Evolutionary conservation across 2,113 vertebrate genomes (phyloP).

Genomic region (Ranitomeya variabilis): DNA sequence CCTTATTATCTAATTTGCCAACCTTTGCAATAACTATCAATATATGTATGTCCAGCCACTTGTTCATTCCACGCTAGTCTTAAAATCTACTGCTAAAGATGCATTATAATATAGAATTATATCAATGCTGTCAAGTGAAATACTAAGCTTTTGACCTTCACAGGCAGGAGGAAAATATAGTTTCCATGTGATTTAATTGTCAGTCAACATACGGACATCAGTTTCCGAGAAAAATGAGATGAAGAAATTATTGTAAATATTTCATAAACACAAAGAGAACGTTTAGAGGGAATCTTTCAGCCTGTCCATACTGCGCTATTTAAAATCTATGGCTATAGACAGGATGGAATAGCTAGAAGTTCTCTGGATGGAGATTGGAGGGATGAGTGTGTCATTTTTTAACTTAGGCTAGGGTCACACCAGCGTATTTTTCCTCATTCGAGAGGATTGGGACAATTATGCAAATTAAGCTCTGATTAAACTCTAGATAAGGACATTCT

Average conservation of each 20-base stretch:
- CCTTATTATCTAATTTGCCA: not conserved
- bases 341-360: not conserved
- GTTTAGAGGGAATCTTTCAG: not conserved
- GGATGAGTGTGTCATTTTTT: not conserved
- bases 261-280: constrained; percentile 1
- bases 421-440: too few species aligned
- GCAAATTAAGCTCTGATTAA: too few species aligned
- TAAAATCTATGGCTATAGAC: not conserved
- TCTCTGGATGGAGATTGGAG: too few species aligned
- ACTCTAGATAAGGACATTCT: too few species aligned
- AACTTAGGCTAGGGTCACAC: not conserved
- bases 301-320: not conserved
- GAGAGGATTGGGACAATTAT: too few species aligned
- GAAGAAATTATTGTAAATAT: constrained; percentile 22
- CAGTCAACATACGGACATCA: constrained; percentile 4
- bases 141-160: constrained; percentile 16
- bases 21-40: not conserved
- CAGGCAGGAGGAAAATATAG: not conserved
- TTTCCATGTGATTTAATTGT: constrained; percentile 27
- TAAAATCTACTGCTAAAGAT: not conserved
- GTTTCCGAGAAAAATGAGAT: not conserved
- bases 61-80: not conserved
- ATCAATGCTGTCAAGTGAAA: constrained; percentile 1
- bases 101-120: not conserved
- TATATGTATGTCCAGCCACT: not conserved